Base-by-base conservation (phyloP, 92 coral and sea anemone species). In the Muricea muricata region DNA sequence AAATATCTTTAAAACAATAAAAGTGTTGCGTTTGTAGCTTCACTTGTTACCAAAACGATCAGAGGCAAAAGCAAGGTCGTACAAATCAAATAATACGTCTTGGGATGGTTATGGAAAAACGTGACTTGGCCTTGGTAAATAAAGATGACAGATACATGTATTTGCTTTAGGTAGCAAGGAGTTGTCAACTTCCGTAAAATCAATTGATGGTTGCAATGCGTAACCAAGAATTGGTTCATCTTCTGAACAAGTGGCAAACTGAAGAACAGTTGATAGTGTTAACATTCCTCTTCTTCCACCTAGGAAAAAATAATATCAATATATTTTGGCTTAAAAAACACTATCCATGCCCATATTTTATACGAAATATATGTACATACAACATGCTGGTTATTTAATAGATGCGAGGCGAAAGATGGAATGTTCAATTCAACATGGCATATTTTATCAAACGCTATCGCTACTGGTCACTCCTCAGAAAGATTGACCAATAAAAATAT, bases 161-260 rank as follows among this genome's bases (percentile, higher is more conserved):
- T 81, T 81, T 41, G 86, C 78, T 24, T 78, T 82, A 39, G 86
- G 86, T 42, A 82, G 58, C 45, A 82, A 82, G 20, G 86, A 63
- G 14, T 40, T 68, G 54, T 40, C 35, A 82, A 69, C 86, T 63
- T 68, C 79, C 42, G 42, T 66, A 82, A 82, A 82, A 46, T 72
- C 50, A 58, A 82, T 57, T 25, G 79, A 63, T 21, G 85, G 86
- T 21, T 65, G 86, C 46, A 82, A 58, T 34, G 76, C 42, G 68
- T 67, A 82, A 48, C 78, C 86, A 34, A 82, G 63, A 66, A 69
- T 55, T 45, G 86, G 86, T 63, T 82, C 69, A 23, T 82, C 57
- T 40, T 81, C 78, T 34, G 78, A 17, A 20, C 61, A 68, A 29
- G 85, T 82, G 47, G 78, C 75, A 81, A 81, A 81, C 40, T 25